Percentiles rank a stretch among this genome's conserved stretches.
Conservation (phyloP, 92 coral and sea anemone genomes). For the Paramuricea clavata region DNA sequence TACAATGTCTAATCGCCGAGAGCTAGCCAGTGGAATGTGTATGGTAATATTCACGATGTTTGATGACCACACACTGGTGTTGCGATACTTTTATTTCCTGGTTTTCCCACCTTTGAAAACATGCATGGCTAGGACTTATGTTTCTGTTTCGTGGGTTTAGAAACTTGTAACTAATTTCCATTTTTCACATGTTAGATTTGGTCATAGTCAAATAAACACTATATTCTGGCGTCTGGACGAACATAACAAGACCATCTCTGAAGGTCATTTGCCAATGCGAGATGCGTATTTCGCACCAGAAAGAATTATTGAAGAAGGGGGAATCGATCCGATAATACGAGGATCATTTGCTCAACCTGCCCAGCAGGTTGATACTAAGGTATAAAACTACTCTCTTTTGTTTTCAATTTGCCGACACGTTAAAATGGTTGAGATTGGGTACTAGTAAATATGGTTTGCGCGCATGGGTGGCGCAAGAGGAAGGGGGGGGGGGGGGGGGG, state of each 20-base stretch:
- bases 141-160: too few species aligned
- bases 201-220: slow-evolving; percentile 89
- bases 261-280: slow-evolving; percentile 87
- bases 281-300: slow-evolving; percentile 94
- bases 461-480: too few species aligned
- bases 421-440: too few species aligned
- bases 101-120: neutral
- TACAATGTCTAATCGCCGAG: too few species aligned
- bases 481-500: too few species aligned
- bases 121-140: neutral
- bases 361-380: slow-evolving; percentile 92
- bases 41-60: neutral
- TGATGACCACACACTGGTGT: neutral
- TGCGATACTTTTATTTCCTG: too few species aligned
- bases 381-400: neutral
- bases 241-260: slow-evolving; percentile 70
- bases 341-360: slow-evolving; percentile 80
- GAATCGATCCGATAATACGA: slow-evolving; percentile 88
- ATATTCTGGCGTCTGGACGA: slow-evolving; percentile 81
- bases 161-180: neutral
- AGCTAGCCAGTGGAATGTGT: too few species aligned
- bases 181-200: slow-evolving; percentile 68
- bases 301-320: slow-evolving; percentile 86
- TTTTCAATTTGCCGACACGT: neutral
- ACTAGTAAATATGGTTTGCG: too few species aligned